Evolutionary conservation across 2,888 invertebrate genomes (phyloP).

Genomic region (Acrocyrtus sp.): DNA sequence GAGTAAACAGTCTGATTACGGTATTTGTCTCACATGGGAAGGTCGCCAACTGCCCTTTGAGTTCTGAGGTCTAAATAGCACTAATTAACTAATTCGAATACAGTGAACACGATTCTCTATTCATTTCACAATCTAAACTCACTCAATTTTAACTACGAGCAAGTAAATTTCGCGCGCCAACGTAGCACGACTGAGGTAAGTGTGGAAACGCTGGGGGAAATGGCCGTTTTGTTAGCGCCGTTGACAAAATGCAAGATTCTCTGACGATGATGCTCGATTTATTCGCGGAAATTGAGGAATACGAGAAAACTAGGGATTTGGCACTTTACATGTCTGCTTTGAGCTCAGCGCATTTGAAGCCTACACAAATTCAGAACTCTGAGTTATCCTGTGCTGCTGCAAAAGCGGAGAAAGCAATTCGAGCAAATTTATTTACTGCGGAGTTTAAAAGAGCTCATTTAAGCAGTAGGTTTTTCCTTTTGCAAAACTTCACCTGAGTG

Average conservation of each 20-base stretch:
- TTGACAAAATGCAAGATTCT: constrained; percentile 8
- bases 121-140: no score
- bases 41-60: not conserved
- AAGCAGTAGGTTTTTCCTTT: constrained; percentile 43
- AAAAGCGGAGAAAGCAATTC: no score
- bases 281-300: constrained; percentile 6
- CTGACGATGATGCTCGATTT: constrained; percentile 15
- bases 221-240: not conserved
- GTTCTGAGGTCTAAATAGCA: no score
- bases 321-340: not conserved
- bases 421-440: not conserved
- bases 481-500: constrained; percentile 3
- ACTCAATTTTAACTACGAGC: no score
- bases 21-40: no score
- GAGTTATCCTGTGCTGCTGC: not conserved
- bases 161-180: no score
- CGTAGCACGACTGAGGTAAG: not conserved
- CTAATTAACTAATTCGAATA: no score
- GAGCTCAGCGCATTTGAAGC: not conserved
- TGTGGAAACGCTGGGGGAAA: not conserved
- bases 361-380: not conserved
- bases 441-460: constrained; percentile 18
- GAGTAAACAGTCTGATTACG: no score
- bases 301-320: not conserved
- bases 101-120: no score